phyloP scores from a whole-genome alignment of 2,888 invertebrate genomes.

The Hymenopus coronatus region DNA sequence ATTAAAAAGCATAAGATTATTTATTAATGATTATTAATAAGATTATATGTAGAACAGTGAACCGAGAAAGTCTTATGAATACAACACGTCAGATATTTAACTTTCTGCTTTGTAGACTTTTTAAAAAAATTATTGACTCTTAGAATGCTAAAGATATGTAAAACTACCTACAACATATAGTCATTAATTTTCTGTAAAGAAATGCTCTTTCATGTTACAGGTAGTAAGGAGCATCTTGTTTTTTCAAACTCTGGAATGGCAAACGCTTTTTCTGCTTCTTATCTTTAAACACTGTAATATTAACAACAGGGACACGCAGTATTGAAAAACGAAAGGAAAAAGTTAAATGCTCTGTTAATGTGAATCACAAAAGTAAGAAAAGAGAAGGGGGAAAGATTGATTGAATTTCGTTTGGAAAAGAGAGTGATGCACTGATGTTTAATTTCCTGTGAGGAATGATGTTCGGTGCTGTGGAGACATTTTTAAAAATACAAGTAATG shows the following conservation, averaged over 20 bases:
- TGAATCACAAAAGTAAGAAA: not conserved
- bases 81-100: too few relatives aligned
- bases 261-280: not conserved
- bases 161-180: too few relatives aligned
- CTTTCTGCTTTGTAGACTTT: too few relatives aligned
- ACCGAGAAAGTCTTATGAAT: too few relatives aligned
- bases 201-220: too few relatives aligned
- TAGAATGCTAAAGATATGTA: too few relatives aligned
- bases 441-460: constrained; percentile 4
- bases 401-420: not conserved
- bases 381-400: not conserved
- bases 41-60: too few relatives aligned
- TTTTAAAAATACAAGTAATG: not conserved
- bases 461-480: not conserved
- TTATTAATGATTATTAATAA: too few relatives aligned
- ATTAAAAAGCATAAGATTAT: too few relatives aligned
- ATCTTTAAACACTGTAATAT: not conserved
- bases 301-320: not conserved
- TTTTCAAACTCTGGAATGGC: not conserved
- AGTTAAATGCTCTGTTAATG: not conserved
- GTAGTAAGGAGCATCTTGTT: not conserved
- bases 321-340: not conserved
- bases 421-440: constrained; percentile 1
- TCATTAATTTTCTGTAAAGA: too few relatives aligned
- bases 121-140: too few relatives aligned